Evolutionary conservation across 2,797 vertebrate genomes (phyloP).

Genomic region (Eurystomus glaucurus): DNA sequence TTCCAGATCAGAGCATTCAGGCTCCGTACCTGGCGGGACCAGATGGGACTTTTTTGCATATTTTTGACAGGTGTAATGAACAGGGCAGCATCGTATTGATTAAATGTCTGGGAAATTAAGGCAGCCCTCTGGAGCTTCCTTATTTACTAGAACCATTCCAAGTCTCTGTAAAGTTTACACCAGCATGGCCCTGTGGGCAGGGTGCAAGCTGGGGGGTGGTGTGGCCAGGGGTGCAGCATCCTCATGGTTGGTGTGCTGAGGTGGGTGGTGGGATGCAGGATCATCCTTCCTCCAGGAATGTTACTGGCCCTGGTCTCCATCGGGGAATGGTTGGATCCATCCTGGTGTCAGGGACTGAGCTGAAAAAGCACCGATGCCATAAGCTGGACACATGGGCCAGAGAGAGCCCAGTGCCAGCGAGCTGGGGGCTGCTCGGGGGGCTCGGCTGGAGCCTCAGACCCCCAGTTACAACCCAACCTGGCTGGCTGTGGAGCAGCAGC

Average conservation of each 20-base stretch:
- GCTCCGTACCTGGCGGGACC: slow-evolving; percentile 38
- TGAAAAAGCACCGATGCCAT: accelerated
- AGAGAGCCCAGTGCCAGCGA: accelerated
- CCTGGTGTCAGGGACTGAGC: accelerated
- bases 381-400: accelerated
- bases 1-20: slow-evolving; percentile 6
- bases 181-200: background rate
- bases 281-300: no score
- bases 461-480: accelerated
- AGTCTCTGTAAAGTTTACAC: slow-evolving; percentile 9
- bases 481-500: background rate
- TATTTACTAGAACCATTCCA: background rate
- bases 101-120: slow-evolving; percentile 68
- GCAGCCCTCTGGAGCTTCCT: slow-evolving; percentile 44
- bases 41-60: slow-evolving; percentile 73
- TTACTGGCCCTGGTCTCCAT: accelerated
- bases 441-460: background rate
- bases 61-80: slow-evolving; percentile 78
- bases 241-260: background rate
- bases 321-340: background rate
- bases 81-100: slow-evolving; percentile 65
- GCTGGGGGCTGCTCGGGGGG: no score
- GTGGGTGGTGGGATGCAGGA: background rate
- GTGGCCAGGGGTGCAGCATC: accelerated
- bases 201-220: accelerated